Evolutionary conservation across 2,888 invertebrate genomes (phyloP).

Genomic region (Hirtodrosophila duncani): DNA sequence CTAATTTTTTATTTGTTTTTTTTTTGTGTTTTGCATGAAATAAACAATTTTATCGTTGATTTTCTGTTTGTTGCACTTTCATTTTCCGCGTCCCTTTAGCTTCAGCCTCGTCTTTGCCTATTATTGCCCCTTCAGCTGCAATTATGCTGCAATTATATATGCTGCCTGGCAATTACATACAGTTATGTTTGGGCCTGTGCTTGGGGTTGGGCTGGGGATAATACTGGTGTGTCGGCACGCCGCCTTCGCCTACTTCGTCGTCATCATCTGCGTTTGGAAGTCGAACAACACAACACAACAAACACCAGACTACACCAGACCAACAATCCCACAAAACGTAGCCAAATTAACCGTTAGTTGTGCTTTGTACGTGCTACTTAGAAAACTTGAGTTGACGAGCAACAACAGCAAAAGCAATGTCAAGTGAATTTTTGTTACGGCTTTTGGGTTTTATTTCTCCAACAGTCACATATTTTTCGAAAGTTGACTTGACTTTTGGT

Average conservation of each 20-base stretch:
- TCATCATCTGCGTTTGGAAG: slow-evolving; percentile 8
- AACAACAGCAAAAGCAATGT: slow-evolving; percentile 1
- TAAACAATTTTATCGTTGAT: slow-evolving; percentile 1
- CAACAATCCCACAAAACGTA: slow-evolving; percentile 34
- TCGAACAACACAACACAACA: not conserved
- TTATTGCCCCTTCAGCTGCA: slow-evolving; percentile 42
- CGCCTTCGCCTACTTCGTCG: slow-evolving; percentile 2
- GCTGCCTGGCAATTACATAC: slow-evolving; percentile 53
- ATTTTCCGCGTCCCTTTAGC: slow-evolving; percentile 60
- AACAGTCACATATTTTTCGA: too few relatives aligned
- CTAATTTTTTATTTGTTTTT: slow-evolving; percentile 5
- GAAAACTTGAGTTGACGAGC: too few relatives aligned
- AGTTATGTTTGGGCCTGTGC: slow-evolving; percentile 52
- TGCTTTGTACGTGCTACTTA: slow-evolving; percentile 63
- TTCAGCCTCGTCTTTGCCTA: too few relatives aligned
- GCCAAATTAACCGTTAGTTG: slow-evolving; percentile 55
- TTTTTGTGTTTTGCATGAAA: slow-evolving; percentile 5
- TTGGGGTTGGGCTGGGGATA: not conserved
- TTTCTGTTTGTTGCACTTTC: slow-evolving; percentile 61
- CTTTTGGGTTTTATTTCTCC: slow-evolving; percentile 3
- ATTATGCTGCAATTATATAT: slow-evolving; percentile 63
- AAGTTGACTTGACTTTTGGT: too few relatives aligned
- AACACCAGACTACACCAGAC: not conserved
- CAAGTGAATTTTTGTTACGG: slow-evolving; percentile 8
- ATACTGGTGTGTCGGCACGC: slow-evolving; percentile 1